These are phyloP conservation scores for Temnothorax rugatulus DNA, from an alignment of 2,888 invertebrate species.

Conservation along the genomic window DNA sequence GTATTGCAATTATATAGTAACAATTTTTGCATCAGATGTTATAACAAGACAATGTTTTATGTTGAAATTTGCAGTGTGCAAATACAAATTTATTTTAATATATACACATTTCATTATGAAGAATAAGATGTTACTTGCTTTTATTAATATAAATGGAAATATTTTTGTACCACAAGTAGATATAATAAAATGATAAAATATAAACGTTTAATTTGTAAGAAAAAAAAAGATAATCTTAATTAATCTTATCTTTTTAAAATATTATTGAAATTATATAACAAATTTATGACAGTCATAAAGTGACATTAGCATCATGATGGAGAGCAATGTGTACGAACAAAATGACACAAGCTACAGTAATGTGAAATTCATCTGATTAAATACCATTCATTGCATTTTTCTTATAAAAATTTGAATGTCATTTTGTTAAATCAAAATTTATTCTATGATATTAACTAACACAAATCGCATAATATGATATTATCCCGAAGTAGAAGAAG, in stretches of 20 bases:
- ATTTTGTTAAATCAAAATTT: constrained; percentile 23
- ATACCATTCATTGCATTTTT: neutral
- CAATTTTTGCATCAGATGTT: neutral
- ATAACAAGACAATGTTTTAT: neutral
- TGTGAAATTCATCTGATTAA: constrained; percentile 21
- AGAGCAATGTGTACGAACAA: neutral
- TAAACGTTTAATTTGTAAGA: constrained; percentile 3
- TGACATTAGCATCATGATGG: neutral
- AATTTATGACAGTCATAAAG: neutral
- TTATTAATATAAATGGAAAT: neutral
- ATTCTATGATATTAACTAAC: constrained; percentile 24
- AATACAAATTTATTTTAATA: constrained; percentile 7
- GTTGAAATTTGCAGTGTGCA: neutral
- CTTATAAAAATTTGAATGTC: constrained; percentile 1
- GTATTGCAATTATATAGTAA: neutral
- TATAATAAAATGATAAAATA: neutral
- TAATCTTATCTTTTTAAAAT: constrained; percentile 13
- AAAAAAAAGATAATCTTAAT: constrained; percentile 11
- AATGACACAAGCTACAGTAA: neutral
- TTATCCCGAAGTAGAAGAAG: constrained; percentile 63
- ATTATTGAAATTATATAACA: neutral
- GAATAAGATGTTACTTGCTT: constrained; percentile 8
- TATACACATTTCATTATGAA: constrained; percentile 11
- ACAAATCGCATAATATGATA: constrained; percentile 26
- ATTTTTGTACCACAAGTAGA: neutral